Percentiles rank a stretch among this genome's conserved stretches.
Conservation (phyloP, 2,113 vertebrate genomes). For the Garra rufa region DNA sequence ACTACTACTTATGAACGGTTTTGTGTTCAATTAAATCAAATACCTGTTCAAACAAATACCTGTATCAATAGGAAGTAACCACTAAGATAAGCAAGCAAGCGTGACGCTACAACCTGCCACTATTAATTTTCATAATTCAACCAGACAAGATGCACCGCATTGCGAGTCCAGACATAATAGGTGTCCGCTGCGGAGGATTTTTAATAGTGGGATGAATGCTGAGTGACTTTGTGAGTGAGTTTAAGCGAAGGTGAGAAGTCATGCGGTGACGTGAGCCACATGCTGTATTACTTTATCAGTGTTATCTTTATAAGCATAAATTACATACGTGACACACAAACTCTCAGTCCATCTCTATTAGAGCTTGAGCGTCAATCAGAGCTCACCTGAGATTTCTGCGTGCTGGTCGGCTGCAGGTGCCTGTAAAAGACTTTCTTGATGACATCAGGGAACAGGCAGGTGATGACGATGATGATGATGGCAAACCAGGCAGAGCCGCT, state of each 20-base stretch:
- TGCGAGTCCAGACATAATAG: not conserved
- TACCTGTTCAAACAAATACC: not conserved
- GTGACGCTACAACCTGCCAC: not conserved
- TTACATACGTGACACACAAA: not conserved
- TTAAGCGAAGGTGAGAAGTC: not conserved
- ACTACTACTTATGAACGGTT: too few species aligned
- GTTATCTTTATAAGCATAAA: not conserved
- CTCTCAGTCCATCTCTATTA: not conserved
- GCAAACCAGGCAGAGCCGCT: conserved; percentile 97
- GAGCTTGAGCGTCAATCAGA: not conserved
- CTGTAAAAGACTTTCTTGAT: conserved; percentile 94
- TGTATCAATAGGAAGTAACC: too few species aligned
- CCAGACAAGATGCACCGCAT: not conserved
- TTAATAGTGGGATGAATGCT: not conserved
- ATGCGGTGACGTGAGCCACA: conserved; percentile 55
- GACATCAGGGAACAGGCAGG: conserved; percentile 91
- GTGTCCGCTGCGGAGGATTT: not conserved
- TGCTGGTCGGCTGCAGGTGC: conserved; percentile 90
- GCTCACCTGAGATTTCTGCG: conserved; percentile 94
- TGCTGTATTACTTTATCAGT: conserved; percentile 43
- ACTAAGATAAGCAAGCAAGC: not conserved
- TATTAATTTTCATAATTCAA: not conserved
- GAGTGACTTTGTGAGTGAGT: conserved; percentile 29
- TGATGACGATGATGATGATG: conserved; percentile 91
- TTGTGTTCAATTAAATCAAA: too few species aligned